A percentile compares a stretch with the other conserved stretches of the same genome.
phyloP scores from a whole-genome alignment of 2,113 vertebrate species.

The Laticauda colubrina region DNA sequence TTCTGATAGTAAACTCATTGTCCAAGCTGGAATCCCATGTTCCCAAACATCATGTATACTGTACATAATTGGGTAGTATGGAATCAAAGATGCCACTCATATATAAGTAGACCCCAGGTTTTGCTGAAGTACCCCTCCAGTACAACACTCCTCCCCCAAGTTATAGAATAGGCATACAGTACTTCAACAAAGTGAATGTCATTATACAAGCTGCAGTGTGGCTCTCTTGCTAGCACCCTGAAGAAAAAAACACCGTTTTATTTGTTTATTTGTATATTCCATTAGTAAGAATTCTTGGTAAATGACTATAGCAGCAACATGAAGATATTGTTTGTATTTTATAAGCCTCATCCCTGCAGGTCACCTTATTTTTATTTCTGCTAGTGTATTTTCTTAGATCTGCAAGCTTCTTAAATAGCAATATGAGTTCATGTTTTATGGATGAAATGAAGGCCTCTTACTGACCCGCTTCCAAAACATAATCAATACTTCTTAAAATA shows the following conservation, averaged over 20 bases:
- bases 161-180: background rate
- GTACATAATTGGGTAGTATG: background rate
- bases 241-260: background rate
- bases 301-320: background rate
- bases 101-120: background rate
- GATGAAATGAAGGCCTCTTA: constrained; percentile 15
- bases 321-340: background rate
- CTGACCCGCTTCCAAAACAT: constrained; percentile 6
- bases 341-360: background rate
- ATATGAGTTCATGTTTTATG: constrained; percentile 11
- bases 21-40: too few species aligned
- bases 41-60: background rate
- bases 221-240: background rate
- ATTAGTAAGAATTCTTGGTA: background rate
- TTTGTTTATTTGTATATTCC: background rate
- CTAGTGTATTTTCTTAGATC: background rate
- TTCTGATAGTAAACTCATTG: background rate
- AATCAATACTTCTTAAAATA: constrained; percentile 25
- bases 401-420: constrained; percentile 29
- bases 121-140: background rate
- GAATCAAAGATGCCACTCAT: background rate
- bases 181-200: background rate
- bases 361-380: background rate
- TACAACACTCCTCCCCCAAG: background rate
- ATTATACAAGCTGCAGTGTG: background rate